A percentile compares a stretch with the other conserved stretches of the same genome.
phyloP scores from a whole-genome alignment of 2,797 vertebrate species.

The Eulemur rubriventer region DNA sequence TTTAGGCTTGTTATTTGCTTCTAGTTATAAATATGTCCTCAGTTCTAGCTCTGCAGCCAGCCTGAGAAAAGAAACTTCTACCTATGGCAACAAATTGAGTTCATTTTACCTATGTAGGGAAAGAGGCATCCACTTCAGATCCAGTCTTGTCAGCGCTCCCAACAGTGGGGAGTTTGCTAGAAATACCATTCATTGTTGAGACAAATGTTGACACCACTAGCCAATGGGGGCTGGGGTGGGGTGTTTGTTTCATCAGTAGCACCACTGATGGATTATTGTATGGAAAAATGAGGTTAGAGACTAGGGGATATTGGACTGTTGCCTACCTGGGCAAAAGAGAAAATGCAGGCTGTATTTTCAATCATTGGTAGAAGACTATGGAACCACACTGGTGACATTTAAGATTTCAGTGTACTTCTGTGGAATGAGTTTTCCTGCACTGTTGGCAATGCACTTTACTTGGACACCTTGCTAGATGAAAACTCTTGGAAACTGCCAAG shows the following conservation, averaged over 20 bases:
- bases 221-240: slow-evolving; percentile 3
- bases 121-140: slow-evolving; percentile 45
- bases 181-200: slow-evolving; percentile 68
- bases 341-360: slow-evolving; percentile 69
- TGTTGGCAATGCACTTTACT: slow-evolving; percentile 72
- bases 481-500: slow-evolving; percentile 70
- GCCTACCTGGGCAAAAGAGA: slow-evolving; percentile 75
- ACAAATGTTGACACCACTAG: slow-evolving; percentile 60
- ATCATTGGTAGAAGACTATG: slow-evolving; percentile 76
- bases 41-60: slow-evolving; percentile 41
- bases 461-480: slow-evolving; percentile 77
- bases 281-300: slow-evolving; percentile 77
- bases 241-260: slow-evolving; percentile 72
- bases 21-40: slow-evolving; percentile 64
- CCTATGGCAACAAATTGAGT: slow-evolving; percentile 56
- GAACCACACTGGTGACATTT: slow-evolving; percentile 80
- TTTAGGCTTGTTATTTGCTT: slow-evolving; percentile 63
- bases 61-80: slow-evolving; percentile 58
- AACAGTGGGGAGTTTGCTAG: slow-evolving; percentile 48
- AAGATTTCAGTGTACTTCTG: slow-evolving; percentile 77
- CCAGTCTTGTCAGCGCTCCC: slow-evolving; percentile 56
- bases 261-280: slow-evolving; percentile 69
- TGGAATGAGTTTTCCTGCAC: slow-evolving; percentile 77
- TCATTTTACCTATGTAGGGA: slow-evolving; percentile 44
- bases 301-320: slow-evolving; percentile 70